Evolutionary conservation across 2,888 invertebrate genomes (phyloP).

Genomic region (Ctena decussata): DNA sequence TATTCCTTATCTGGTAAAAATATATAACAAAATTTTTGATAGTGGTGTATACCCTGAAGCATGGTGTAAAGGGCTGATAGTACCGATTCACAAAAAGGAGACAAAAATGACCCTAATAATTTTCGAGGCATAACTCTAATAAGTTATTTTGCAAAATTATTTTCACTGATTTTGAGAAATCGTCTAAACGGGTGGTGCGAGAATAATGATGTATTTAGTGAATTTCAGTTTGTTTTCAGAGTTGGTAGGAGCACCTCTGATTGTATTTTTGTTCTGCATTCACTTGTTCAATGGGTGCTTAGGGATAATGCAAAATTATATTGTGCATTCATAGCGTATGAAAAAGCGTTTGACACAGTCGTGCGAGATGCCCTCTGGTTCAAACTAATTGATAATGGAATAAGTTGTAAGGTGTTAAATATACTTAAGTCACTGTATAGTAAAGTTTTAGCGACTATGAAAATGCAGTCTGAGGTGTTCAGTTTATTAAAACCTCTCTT

Average conservation of each 20-base stretch:
- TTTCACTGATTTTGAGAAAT: slow-evolving; percentile 25
- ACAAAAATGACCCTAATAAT: too few relatives aligned
- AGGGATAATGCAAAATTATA: neutral
- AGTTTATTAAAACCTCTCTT: too few relatives aligned
- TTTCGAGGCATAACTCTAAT: too few relatives aligned
- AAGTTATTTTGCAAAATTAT: slow-evolving; percentile 43
- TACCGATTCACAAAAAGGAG: slow-evolving; percentile 46
- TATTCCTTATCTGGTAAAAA: slow-evolving; percentile 17
- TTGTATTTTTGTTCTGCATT: slow-evolving; percentile 3
- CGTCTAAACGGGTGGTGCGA: slow-evolving; percentile 24
- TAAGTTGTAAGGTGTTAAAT: too few relatives aligned
- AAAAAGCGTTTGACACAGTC: neutral
- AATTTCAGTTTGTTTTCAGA: slow-evolving; percentile 27
- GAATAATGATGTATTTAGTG: neutral
- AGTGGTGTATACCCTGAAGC: slow-evolving; percentile 26
- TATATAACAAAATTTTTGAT: slow-evolving; percentile 33
- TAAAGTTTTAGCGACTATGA: too few relatives aligned
- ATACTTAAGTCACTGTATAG: too few relatives aligned
- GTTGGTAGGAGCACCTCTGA: neutral
- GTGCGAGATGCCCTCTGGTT: too few relatives aligned
- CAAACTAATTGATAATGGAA: too few relatives aligned
- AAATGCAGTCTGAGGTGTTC: too few relatives aligned
- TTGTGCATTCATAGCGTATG: neutral
- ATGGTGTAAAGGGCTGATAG: slow-evolving; percentile 34
- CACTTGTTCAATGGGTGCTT: slow-evolving; percentile 9